Conservation (phyloP, 2,797 vertebrate species). For the Pterois miles region DNA sequence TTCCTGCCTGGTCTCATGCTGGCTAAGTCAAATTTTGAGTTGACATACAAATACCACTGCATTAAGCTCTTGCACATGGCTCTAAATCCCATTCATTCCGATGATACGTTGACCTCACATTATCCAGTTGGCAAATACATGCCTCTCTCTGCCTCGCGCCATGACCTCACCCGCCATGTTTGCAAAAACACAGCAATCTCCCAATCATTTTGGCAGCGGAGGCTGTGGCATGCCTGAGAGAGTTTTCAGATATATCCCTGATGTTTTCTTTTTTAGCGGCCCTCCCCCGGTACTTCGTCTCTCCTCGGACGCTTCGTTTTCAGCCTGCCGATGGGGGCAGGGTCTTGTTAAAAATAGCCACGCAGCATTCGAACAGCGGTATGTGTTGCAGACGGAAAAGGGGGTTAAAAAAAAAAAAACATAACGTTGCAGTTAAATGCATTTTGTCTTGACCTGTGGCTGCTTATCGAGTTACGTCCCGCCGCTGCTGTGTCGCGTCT, state of each 20-base stretch:
- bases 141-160: constrained; percentile 46
- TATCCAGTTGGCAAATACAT: constrained; percentile 71
- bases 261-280: constrained; percentile 66
- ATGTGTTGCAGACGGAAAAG: constrained; percentile 33
- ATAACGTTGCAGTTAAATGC: constrained; percentile 67
- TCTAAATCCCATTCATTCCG: constrained; percentile 79
- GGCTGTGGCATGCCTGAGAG: constrained; percentile 62
- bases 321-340: constrained; percentile 39
- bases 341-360: constrained; percentile 68
- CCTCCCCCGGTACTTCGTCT: constrained; percentile 48
- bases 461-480: constrained; percentile 70
- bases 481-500: constrained; percentile 24
- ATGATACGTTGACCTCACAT: constrained; percentile 74
- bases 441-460: constrained; percentile 66
- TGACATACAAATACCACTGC: constrained; percentile 74
- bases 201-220: constrained; percentile 62
- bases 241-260: constrained; percentile 63
- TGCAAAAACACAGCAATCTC: constrained; percentile 66
- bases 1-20: constrained; percentile 54
- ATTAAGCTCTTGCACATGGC: constrained; percentile 80
- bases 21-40: constrained; percentile 71
- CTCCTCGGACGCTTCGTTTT: constrained; percentile 46
- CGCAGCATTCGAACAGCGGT: constrained; percentile 32
- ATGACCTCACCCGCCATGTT: constrained; percentile 75
- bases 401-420: constrained; percentile 59